A percentile compares a stretch with the other conserved stretches of the same genome.
These are phyloP conservation scores for Urechis unicinctus DNA, from an alignment of 2,888 invertebrate genomes.

Conservation along the genomic window DNA sequence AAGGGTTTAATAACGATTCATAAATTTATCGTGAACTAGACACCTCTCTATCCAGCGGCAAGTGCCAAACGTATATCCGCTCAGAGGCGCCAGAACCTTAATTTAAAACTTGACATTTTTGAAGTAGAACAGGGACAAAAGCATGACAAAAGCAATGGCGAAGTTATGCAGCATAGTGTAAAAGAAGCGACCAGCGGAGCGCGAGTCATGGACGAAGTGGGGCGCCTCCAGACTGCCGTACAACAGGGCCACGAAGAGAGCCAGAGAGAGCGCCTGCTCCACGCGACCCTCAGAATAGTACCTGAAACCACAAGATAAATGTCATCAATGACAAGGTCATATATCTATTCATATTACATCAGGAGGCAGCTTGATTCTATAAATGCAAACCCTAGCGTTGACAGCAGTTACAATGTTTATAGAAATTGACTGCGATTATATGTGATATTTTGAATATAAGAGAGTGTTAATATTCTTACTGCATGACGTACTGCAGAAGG, in stretches of 20 bases:
- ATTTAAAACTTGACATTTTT: slow-evolving; percentile 15
- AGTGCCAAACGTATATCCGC: too few species aligned
- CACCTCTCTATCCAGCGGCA: too few species aligned
- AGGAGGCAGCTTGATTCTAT: not conserved
- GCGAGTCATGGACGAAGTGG: slow-evolving; percentile 27
- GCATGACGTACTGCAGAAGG: slow-evolving; percentile 29
- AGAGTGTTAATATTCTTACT: slow-evolving; percentile 18
- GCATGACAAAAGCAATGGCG: slow-evolving; percentile 30
- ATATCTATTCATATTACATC: not conserved
- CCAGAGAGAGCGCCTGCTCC: slow-evolving; percentile 31
- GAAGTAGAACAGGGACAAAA: slow-evolving; percentile 29
- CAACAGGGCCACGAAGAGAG: slow-evolving; percentile 26
- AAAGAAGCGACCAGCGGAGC: slow-evolving; percentile 27
- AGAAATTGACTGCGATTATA: too few species aligned
- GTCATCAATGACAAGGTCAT: slow-evolving; percentile 11
- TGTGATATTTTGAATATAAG: too few species aligned
- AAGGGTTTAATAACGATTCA: too few species aligned
- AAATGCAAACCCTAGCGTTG: not conserved
- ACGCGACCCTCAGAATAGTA: slow-evolving; percentile 26
- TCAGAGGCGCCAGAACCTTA: too few species aligned
- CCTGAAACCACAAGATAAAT: too few species aligned
- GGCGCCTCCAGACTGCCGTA: slow-evolving; percentile 32
- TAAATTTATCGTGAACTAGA: too few species aligned
- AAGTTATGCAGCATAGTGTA: slow-evolving; percentile 33
- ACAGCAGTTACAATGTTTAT: too few species aligned